Conservation (phyloP, 2,888 invertebrate genomes). For the Kryphioiulus occultus region DNA sequence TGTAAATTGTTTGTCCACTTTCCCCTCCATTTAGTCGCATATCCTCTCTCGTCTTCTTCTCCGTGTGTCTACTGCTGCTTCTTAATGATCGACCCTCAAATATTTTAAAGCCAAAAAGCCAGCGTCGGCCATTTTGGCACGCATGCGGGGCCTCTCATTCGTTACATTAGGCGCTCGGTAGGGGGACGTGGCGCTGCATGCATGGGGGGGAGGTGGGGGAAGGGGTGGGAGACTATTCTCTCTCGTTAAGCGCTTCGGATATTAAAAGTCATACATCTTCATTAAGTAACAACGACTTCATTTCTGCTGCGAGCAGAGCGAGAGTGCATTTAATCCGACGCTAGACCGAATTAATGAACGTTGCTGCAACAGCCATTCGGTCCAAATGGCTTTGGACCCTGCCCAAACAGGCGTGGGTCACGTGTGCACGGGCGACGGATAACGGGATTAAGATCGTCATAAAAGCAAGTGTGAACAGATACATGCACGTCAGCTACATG, state of each 20-base stretch:
- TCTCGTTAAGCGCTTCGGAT: slow-evolving; percentile 37
- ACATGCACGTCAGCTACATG: too few species aligned
- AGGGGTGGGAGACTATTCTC: background rate
- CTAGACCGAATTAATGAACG: background rate
- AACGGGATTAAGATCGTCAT: too few species aligned
- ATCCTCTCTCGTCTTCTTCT: background rate
- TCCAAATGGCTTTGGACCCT: background rate
- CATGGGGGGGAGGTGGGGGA: background rate
- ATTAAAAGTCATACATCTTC: slow-evolving; percentile 42
- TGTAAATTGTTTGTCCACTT: background rate
- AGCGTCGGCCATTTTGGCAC: background rate
- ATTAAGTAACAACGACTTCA: slow-evolving; percentile 25
- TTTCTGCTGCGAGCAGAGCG: background rate
- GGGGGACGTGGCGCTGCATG: background rate
- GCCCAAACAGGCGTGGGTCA: too few species aligned
- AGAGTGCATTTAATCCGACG: background rate
- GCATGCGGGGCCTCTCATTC: background rate
- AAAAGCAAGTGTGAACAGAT: too few species aligned
- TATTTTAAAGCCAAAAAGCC: background rate
- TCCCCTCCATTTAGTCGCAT: background rate
- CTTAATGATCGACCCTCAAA: background rate
- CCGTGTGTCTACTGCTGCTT: background rate
- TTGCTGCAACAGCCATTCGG: background rate
- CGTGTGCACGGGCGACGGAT: too few species aligned
- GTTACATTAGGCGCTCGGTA: background rate